A percentile compares a stretch with the other conserved stretches of the same genome.
Conservation (phyloP, 2,113 vertebrate species). For the Apistogramma diplotaenia region DNA sequence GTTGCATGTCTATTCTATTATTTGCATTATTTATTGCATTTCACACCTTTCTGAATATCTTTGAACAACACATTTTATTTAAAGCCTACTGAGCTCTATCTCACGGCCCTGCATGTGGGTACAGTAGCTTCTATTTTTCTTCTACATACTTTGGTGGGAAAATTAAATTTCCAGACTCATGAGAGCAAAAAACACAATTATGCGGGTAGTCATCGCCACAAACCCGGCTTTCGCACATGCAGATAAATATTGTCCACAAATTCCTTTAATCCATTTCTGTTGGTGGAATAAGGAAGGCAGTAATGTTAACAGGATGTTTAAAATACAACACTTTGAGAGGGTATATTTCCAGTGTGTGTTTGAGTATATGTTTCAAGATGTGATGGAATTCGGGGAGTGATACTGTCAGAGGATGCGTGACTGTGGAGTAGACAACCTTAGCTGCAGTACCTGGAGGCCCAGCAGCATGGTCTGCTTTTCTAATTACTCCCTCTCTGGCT, state of each 20-base stretch:
- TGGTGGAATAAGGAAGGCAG: conserved; percentile 56
- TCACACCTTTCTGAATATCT: background rate
- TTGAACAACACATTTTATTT: background rate
- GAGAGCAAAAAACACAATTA: background rate
- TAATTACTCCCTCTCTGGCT: conserved; percentile 26
- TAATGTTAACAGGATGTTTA: conserved; percentile 71
- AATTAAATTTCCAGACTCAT: background rate
- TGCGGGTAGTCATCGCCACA: background rate
- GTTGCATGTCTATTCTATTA: background rate
- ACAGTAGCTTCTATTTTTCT: background rate
- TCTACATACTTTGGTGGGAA: background rate
- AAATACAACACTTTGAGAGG: conserved; percentile 30
- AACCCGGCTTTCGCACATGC: background rate
- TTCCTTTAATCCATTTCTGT: conserved; percentile 28
- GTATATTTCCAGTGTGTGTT: conserved; percentile 48
- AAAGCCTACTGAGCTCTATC: background rate
- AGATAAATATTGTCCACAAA: background rate
- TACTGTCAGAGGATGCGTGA: conserved; percentile 33
- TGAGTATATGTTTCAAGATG: conserved; percentile 67
- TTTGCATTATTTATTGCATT: background rate
- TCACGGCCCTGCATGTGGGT: background rate
- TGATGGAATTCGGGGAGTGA: conserved; percentile 12
- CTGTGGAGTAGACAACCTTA: conserved; percentile 14
- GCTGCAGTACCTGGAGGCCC: conserved; percentile 35
- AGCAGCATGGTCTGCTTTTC: conserved; percentile 44